Conservation (phyloP, 2,888 invertebrate species). For the Terebella lapidaria region DNA sequence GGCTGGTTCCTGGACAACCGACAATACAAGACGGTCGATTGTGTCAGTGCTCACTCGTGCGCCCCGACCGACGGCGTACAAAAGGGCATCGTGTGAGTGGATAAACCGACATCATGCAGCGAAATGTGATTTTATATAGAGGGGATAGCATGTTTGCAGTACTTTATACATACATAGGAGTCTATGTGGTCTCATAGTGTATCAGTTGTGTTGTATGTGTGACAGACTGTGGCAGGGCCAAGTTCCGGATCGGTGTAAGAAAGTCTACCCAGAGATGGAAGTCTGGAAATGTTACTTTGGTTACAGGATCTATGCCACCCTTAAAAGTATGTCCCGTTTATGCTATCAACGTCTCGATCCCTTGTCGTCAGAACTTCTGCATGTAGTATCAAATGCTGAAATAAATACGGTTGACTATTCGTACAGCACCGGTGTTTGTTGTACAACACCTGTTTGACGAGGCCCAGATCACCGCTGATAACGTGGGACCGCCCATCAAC, state of each 20-base stretch:
- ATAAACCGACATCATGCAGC: not conserved
- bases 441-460: slow-evolving; percentile 95
- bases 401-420: too few species aligned
- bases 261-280: slow-evolving; percentile 64
- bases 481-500: slow-evolving; percentile 81
- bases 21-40: slow-evolving; percentile 59
- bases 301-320: slow-evolving; percentile 77
- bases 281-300: slow-evolving; percentile 92
- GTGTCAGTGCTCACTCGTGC: slow-evolving; percentile 57
- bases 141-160: too few species aligned
- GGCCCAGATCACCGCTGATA: slow-evolving; percentile 88
- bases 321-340: slow-evolving; percentile 67
- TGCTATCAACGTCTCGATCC: too few species aligned
- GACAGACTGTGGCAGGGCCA: slow-evolving; percentile 62
- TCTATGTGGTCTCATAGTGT: too few species aligned
- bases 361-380: not conserved
- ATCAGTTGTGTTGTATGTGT: too few species aligned
- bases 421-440: slow-evolving; percentile 77
- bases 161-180: not conserved
- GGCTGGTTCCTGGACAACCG: slow-evolving; percentile 91
- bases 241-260: slow-evolving; percentile 71
- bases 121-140: too few species aligned
- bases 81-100: slow-evolving; percentile 64
- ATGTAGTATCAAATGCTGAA: not conserved
- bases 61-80: slow-evolving; percentile 66